Conservation (phyloP, 2,113 vertebrate species). For the Vimba vimba region DNA sequence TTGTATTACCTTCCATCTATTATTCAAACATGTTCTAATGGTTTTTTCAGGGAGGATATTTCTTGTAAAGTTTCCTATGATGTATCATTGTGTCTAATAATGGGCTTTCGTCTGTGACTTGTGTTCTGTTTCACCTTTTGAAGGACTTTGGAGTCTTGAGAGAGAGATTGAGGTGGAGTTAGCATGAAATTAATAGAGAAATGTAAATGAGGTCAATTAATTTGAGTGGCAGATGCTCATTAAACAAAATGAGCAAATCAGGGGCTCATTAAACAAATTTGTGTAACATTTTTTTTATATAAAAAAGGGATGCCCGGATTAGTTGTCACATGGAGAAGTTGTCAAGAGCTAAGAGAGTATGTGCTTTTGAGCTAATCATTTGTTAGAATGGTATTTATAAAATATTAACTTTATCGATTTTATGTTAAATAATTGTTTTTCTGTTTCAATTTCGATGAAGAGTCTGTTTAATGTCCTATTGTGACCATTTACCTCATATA, state of each 20-base stretch:
- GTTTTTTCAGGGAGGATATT: slow-evolving; percentile 46
- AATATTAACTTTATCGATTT: too few relatives aligned
- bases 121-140: slow-evolving; percentile 38
- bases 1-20: slow-evolving; percentile 61
- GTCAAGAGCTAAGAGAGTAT: too few relatives aligned
- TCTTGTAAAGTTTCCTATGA: slow-evolving; percentile 47
- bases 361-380: too few relatives aligned
- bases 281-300: too few relatives aligned
- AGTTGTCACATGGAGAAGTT: not conserved
- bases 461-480: too few relatives aligned
- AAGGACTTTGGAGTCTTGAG: not conserved
- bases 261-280: not conserved
- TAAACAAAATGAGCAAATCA: not conserved
- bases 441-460: too few relatives aligned
- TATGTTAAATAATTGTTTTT: too few relatives aligned
- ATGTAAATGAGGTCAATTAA: not conserved
- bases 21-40: slow-evolving; percentile 60
- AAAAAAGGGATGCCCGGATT: not conserved
- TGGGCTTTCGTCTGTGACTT: slow-evolving; percentile 44
- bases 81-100: slow-evolving; percentile 52
- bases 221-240: not conserved
- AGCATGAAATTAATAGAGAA: not conserved
- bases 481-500: too few relatives aligned
- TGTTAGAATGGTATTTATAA: too few relatives aligned
- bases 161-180: not conserved